These are phyloP conservation scores for Heteropelma amictum DNA, from an alignment of 2,888 invertebrate species.

Conservation along the genomic window DNA sequence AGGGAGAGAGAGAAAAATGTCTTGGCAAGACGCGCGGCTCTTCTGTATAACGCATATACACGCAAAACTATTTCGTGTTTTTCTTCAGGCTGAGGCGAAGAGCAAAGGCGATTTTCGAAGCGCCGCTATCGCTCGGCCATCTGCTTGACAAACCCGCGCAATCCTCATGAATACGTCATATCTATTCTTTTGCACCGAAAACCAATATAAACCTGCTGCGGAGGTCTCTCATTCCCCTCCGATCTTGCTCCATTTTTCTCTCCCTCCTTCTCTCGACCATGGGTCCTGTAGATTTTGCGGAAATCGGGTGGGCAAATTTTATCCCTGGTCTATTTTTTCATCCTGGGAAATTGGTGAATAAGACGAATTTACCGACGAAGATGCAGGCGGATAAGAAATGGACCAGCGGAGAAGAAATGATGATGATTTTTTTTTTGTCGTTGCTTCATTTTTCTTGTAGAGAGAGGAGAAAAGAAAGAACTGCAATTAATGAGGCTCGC, in stretches of 20 bases:
- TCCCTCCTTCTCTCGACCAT: not conserved
- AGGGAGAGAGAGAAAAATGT: constrained; percentile 28
- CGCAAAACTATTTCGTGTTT: constrained; percentile 75
- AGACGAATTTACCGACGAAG: too few species aligned
- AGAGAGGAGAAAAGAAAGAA: too few species aligned
- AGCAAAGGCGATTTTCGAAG: constrained; percentile 58
- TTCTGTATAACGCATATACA: constrained; percentile 24
- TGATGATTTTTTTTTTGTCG: too few species aligned
- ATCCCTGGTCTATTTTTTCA: not conserved
- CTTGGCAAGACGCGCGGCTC: constrained; percentile 22
- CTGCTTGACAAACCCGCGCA: constrained; percentile 70
- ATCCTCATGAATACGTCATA: constrained; percentile 76
- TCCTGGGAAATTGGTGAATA: not conserved
- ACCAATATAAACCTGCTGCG: constrained; percentile 67
- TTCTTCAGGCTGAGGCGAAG: constrained; percentile 62
- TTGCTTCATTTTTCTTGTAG: too few species aligned
- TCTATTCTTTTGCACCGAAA: constrained; percentile 68
- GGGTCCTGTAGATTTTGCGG: too few species aligned
- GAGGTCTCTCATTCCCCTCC: not conserved
- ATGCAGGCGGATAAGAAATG: too few species aligned
- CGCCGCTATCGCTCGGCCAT: constrained; percentile 72
- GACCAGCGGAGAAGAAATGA: too few species aligned
- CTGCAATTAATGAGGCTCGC: too few species aligned
- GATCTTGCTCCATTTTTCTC: not conserved
- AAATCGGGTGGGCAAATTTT: too few species aligned